Evolutionary conservation across 2,888 invertebrate genomes (phyloP).

Genomic region (Tricholauxania praeusta): DNA sequence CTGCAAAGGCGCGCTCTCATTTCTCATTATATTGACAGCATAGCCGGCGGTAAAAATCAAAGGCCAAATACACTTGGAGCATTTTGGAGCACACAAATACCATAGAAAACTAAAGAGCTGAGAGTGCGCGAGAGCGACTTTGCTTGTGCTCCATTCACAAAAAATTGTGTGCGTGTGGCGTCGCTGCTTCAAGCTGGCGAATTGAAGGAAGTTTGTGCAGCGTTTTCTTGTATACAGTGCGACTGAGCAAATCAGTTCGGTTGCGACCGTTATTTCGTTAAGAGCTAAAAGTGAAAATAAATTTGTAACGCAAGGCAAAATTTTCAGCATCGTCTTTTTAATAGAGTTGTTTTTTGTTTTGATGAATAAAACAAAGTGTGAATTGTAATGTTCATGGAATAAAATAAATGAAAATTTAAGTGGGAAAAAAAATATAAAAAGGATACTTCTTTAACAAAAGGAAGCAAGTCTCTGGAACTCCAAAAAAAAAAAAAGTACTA

Average conservation of each 20-base stretch:
- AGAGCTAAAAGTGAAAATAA: conserved; percentile 19
- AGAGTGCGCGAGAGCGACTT: no score
- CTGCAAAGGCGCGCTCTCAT: no score
- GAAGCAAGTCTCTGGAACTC: no score
- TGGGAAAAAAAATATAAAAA: neutral
- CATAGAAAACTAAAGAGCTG: no score
- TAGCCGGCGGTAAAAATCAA: no score
- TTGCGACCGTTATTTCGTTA: conserved; percentile 61
- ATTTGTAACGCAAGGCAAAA: conserved; percentile 15
- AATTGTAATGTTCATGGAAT: neutral
- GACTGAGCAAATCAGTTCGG: conserved; percentile 53
- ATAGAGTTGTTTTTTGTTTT: conserved; percentile 28
- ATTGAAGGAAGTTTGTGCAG: conserved; percentile 13
- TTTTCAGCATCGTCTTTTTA: conserved; percentile 14
- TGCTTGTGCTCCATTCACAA: no score
- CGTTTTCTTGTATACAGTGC: conserved; percentile 37
- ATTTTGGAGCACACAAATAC: no score
- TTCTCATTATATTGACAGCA: no score
- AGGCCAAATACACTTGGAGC: no score
- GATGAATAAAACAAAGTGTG: conserved; percentile 36
- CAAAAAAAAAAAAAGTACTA: no score
- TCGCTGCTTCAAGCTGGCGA: neutral
- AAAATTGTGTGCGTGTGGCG: no score
- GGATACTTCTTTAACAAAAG: no score
- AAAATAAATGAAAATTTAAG: conserved; percentile 9